Evolutionary conservation across 2,888 invertebrate species (phyloP).

Genomic region (Oxytorus armatus): DNA sequence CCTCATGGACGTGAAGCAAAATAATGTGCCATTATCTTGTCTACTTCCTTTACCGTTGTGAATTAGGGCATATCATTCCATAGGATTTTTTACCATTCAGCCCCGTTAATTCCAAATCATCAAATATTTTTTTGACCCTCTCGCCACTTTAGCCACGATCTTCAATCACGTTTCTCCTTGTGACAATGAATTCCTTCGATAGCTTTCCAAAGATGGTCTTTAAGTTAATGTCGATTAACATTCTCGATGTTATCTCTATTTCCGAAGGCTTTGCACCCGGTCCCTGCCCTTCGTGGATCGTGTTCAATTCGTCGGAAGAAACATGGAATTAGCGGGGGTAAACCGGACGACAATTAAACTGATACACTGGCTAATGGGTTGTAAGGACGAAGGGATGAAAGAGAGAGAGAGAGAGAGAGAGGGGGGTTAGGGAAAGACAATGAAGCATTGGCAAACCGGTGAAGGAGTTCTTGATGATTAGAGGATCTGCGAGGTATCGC

Average conservation of each 20-base stretch:
- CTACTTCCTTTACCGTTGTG: too few species aligned
- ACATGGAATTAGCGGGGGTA: conserved; percentile 55
- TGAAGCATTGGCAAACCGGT: conserved; percentile 33
- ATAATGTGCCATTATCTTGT: too few species aligned
- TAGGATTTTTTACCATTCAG: too few species aligned
- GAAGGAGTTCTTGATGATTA: conserved; percentile 34
- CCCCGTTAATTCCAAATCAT: too few species aligned
- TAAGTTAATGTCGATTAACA: not conserved
- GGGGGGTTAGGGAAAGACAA: conserved; percentile 12
- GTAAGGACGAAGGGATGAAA: conserved; percentile 14
- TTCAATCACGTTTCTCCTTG: not conserved
- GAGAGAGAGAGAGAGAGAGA: too few species aligned
- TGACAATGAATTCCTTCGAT: not conserved
- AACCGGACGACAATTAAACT: conserved; percentile 60
- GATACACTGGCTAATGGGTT: conserved; percentile 72
- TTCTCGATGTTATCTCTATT: conserved; percentile 19
- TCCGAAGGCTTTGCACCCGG: conserved; percentile 2
- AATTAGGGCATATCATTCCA: too few species aligned
- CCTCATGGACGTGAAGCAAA: too few species aligned
- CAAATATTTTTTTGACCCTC: too few species aligned
- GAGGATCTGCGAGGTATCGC: not conserved
- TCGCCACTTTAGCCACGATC: too few species aligned
- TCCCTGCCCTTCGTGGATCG: not conserved
- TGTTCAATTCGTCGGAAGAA: conserved; percentile 57
- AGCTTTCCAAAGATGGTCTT: not conserved